These are phyloP conservation scores for Ptiloglossa arizonensis DNA, from an alignment of 1,140 invertebrate species.

Conservation along the genomic window DNA sequence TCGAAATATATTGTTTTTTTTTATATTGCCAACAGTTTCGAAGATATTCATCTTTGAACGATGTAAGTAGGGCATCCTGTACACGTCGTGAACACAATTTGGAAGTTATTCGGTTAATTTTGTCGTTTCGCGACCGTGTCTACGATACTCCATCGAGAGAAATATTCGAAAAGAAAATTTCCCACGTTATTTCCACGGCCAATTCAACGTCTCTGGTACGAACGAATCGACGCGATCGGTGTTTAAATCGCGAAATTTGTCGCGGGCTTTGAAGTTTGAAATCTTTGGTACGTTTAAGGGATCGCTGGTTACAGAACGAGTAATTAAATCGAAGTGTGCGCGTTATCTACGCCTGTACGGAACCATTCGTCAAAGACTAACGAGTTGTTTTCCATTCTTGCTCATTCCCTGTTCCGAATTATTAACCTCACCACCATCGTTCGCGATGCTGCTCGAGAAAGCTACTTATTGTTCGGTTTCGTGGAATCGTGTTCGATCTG, in stretches of 20 bases:
- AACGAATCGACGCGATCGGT: too few species aligned
- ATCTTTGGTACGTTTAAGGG: not conserved
- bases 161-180: too few species aligned
- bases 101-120: too few species aligned
- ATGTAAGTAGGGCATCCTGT: too few species aligned
- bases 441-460: not conserved
- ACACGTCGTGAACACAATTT: too few species aligned
- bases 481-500: not conserved
- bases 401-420: not conserved
- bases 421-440: not conserved
- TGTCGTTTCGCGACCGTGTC: too few species aligned
- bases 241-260: too few species aligned
- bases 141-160: too few species aligned
- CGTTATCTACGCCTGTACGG: not conserved
- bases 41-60: too few species aligned
- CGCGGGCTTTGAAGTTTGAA: not conserved
- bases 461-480: not conserved
- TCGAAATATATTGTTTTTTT: too few species aligned
- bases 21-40: not conserved
- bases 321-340: not conserved
- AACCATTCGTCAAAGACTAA: not conserved
- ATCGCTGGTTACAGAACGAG: not conserved
- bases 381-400: not conserved
- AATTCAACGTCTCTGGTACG: too few species aligned
- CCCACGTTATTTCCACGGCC: too few species aligned